A percentile compares a stretch with the other conserved stretches of the same genome.
Conservation (phyloP, 2,888 invertebrate genomes). For the Metacarcinus magister region DNA sequence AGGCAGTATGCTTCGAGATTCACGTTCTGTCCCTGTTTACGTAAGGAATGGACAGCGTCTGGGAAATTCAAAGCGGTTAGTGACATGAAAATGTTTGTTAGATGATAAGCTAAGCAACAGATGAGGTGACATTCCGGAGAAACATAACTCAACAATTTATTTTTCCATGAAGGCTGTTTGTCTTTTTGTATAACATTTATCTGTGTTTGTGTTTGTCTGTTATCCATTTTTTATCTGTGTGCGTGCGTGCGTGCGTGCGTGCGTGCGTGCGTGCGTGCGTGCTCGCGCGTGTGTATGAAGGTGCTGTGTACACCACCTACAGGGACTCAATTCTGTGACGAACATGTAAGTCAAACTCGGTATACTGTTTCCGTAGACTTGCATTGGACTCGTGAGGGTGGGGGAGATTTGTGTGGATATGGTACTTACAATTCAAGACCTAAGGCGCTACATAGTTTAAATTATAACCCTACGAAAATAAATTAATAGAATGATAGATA, state of each 20-base stretch:
- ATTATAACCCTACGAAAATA: no score
- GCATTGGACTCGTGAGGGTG: no score
- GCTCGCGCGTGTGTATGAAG: neutral
- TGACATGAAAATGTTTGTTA: neutral
- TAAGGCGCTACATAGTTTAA: no score
- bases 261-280: slow-evolving; percentile 39
- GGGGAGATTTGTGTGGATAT: no score
- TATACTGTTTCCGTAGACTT: no score
- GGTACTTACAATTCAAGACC: no score
- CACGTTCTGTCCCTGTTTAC: neutral
- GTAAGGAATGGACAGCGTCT: neutral
- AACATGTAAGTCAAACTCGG: no score
- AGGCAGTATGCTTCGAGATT: no score
- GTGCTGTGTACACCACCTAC: neutral
- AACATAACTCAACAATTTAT: neutral
- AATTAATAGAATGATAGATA: no score
- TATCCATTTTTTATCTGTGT: neutral
- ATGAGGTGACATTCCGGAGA: neutral
- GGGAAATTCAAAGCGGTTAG: neutral
- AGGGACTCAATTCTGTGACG: no score
- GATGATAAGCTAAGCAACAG: neutral
- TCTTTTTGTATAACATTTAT: neutral
- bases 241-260: neutral
- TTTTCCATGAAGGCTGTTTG: neutral
- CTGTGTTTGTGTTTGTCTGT: neutral